Evolutionary conservation across 2,888 invertebrate species (phyloP).

Genomic region (Leuctra nigra): DNA sequence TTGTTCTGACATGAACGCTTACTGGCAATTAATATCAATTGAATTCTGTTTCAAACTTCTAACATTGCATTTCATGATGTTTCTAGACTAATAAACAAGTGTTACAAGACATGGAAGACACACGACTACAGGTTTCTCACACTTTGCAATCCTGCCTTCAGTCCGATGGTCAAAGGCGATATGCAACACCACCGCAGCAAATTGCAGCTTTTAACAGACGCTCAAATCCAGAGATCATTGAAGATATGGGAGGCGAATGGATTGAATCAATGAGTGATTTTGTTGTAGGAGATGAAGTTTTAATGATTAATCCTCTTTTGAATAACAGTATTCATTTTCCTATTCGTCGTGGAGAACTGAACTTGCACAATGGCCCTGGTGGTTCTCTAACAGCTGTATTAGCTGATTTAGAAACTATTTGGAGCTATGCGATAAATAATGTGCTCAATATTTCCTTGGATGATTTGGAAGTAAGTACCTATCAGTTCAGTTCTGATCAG

Average conservation of each 20-base stretch:
- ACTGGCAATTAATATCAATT: too few species aligned
- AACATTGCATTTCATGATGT: background rate
- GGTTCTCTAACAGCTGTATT: slow-evolving; percentile 80
- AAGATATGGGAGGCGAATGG: slow-evolving; percentile 53
- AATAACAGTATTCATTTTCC: slow-evolving; percentile 88
- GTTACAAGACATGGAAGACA: slow-evolving; percentile 75
- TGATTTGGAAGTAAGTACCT: slow-evolving; percentile 46
- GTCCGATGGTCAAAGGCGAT: slow-evolving; percentile 68
- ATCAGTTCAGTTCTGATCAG: too few species aligned
- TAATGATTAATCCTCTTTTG: slow-evolving; percentile 59
- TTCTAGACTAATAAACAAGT: slow-evolving; percentile 46
- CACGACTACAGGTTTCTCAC: slow-evolving; percentile 73
- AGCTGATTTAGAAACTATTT: slow-evolving; percentile 80
- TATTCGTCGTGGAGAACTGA: slow-evolving; percentile 78
- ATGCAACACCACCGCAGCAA: slow-evolving; percentile 85
- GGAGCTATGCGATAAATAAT: slow-evolving; percentile 72
- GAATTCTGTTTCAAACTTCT: too few species aligned
- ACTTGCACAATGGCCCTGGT: slow-evolving; percentile 74
- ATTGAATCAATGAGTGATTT: slow-evolving; percentile 56
- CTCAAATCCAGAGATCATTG: slow-evolving; percentile 61
- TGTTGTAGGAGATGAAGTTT: slow-evolving; percentile 68
- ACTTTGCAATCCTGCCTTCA: slow-evolving; percentile 81
- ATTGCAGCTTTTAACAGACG: slow-evolving; percentile 81
- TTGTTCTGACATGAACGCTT: too few species aligned
- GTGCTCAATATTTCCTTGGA: slow-evolving; percentile 66